Conservation (phyloP, 2,888 invertebrate genomes). For the Lissocephala sabroskyi region DNA sequence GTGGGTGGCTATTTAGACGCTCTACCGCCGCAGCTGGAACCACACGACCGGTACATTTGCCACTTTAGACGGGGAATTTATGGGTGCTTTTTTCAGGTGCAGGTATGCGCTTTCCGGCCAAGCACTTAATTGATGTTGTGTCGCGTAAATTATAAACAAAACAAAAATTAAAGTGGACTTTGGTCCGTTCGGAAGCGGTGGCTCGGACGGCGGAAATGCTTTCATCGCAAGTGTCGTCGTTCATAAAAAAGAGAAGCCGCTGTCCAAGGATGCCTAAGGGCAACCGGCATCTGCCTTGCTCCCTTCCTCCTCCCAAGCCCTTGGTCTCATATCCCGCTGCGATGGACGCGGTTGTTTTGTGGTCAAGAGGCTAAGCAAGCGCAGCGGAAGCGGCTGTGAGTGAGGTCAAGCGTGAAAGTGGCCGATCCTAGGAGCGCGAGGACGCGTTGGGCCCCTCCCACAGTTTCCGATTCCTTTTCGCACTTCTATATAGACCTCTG, state of each 20-base stretch:
- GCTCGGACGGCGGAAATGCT: conserved; percentile 64
- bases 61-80: conserved; percentile 59
- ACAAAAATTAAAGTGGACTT: conserved; percentile 69
- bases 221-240: conserved; percentile 64
- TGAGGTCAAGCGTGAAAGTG: conserved; percentile 64
- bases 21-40: conserved; percentile 39
- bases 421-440: conserved; percentile 35
- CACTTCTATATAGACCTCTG: not conserved
- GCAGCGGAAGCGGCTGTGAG: conserved; percentile 37
- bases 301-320: not conserved
- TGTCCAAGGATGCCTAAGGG: conserved; percentile 26
- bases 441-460: conserved; percentile 32
- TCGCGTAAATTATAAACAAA: conserved; percentile 71
- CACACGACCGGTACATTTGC: conserved; percentile 26
- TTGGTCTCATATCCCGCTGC: not conserved
- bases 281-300: conserved; percentile 4
- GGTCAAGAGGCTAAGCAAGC: conserved; percentile 58
- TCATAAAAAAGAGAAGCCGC: conserved; percentile 54
- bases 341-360: conserved; percentile 8
- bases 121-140: conserved; percentile 72
- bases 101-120: conserved; percentile 67
- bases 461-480: not conserved
- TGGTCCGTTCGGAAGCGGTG: conserved; percentile 30
- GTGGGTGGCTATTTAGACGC: conserved; percentile 46
- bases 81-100: conserved; percentile 66